Base-by-base conservation (phyloP, 2,113 vertebrate species). In the Rhynchomys soricoides region DNA sequence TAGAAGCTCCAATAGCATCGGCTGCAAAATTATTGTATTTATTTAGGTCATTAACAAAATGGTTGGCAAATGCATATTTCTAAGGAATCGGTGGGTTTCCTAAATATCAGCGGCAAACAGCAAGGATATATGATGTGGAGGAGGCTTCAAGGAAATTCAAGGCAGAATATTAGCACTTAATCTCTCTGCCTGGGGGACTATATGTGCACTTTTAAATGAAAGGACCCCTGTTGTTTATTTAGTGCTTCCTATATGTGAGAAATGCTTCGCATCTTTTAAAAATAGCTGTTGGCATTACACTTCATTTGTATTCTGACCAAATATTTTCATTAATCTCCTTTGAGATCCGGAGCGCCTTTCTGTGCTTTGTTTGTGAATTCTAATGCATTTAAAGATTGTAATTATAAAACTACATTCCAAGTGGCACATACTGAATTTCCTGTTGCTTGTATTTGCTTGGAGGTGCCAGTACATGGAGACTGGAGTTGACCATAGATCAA, bases 301-400 rank as follows among this genome's bases (percentile, higher is more conserved):
- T 95, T 94, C 91, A 79, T 91, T 96, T 94, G 92, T 95, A 95
- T 97, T 95, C 93, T 91, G 64, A 91, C 31, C 73, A 95, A 83
- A 79, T 92, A 64, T 97, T 98, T 92, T 95, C 78, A 94, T 97
- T 94, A 21, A 96, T 97, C 77, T 91, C 64, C 89, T 87, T 93
- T 89, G 86, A 92, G 92, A 96, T 45, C 70, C 45, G 74, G 48
- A 93, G 96, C 97, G 73, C 7, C 17, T 95, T 96, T 94, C 34
- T 96, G 90, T 57, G 5, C 94, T 95, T 95, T 68, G 82, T 97
- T 96, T 93, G 95, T 96, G 92, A 97, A 97, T 94, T 96, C 17
- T 71, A 91, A 50, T 93, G 59, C 74, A 94, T 89, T 50, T 96
- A 89, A 93, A 94, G 89, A 29, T 91, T 97, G 10, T 94, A 77